These are phyloP conservation scores for Grammomys surdaster DNA, from an alignment of 2,113 vertebrate genomes.

Conservation along the genomic window DNA sequence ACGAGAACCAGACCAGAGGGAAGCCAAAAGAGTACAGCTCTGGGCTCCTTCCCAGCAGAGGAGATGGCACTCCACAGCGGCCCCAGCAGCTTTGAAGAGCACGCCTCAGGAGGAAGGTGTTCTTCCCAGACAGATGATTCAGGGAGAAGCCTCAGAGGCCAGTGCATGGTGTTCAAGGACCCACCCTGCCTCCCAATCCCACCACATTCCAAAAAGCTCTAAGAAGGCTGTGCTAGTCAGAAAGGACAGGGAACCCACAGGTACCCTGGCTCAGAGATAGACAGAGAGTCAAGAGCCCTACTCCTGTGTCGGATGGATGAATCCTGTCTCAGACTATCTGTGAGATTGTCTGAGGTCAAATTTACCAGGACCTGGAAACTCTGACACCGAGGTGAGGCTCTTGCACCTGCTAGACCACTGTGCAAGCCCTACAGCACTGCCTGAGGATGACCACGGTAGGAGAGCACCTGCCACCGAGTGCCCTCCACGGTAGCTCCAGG, in stretches of 20 bases:
- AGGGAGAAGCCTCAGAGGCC: neutral
- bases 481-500: neutral
- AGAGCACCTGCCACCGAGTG: neutral
- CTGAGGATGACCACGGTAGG: neutral
- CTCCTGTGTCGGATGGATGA: no score
- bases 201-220: neutral
- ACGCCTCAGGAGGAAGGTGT: neutral
- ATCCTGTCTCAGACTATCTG: neutral
- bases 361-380: neutral
- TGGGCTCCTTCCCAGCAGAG: neutral
- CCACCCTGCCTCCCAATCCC: neutral
- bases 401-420: neutral
- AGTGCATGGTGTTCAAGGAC: no score
- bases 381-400: neutral
- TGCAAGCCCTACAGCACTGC: neutral
- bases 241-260: neutral
- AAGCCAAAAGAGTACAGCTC: neutral
- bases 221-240: neutral
- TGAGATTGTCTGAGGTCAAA: neutral
- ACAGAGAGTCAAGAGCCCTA: neutral
- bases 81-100: neutral
- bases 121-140: neutral
- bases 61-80: neutral
- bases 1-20: neutral
- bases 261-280: neutral